Conservation (phyloP, 1,140 invertebrate species). For the Bacillus rossius region DNA sequence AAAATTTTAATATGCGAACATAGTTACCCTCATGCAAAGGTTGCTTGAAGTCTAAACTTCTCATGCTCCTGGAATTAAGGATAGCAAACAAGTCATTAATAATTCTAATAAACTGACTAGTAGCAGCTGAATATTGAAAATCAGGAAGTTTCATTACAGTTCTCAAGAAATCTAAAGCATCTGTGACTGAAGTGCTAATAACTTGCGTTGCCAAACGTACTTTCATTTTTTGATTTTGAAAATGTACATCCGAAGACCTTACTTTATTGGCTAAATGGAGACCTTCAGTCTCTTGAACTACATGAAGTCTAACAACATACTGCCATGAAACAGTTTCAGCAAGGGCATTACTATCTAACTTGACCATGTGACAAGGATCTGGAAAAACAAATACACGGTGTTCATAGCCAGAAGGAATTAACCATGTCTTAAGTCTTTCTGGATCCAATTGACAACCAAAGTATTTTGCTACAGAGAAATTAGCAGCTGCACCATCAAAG, state of each 20-base stretch:
- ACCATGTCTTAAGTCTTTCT: constrained; percentile 24
- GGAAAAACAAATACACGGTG: constrained; percentile 5
- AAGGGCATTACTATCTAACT: constrained; percentile 35
- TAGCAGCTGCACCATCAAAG: background rate
- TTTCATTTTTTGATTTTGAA: constrained; percentile 22
- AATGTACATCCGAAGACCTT: too few relatives aligned
- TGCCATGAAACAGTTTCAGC: constrained; percentile 18
- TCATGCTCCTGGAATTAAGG: background rate
- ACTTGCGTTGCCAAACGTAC: constrained; percentile 25
- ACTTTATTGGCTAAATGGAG: constrained; percentile 22
- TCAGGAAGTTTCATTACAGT: background rate
- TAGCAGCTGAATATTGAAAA: background rate
- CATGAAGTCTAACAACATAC: constrained; percentile 15
- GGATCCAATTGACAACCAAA: constrained; percentile 28
- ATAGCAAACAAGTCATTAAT: background rate
- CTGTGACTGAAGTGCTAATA: constrained; percentile 13
- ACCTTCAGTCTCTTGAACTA: constrained; percentile 22
- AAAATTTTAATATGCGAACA: background rate
- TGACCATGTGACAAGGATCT: constrained; percentile 39
- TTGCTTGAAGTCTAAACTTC: background rate
- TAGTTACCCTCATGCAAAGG: background rate
- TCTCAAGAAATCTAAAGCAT: constrained; percentile 3
- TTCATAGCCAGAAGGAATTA: constrained; percentile 19
- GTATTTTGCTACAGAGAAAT: constrained; percentile 9
- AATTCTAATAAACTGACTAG: background rate